phyloP scores from a whole-genome alignment of 2,113 vertebrate species.

The Trichomycterus rosablanca region DNA sequence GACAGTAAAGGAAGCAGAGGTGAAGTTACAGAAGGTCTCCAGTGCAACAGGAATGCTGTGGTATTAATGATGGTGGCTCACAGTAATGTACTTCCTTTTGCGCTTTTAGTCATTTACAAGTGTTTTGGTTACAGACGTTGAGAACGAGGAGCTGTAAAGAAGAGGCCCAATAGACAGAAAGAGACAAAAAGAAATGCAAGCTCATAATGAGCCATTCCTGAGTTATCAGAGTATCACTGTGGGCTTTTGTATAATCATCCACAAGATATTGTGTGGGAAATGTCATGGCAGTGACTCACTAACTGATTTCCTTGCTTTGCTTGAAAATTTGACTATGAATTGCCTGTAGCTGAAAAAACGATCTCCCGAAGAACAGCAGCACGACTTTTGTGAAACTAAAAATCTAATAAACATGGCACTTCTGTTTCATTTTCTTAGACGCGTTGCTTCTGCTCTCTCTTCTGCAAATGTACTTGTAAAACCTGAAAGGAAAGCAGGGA shows the following conservation, averaged over 20 bases:
- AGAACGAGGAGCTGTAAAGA: neutral
- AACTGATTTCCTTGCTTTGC: conserved; percentile 8
- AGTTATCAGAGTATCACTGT: neutral
- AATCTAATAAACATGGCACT: no score
- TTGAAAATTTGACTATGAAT: neutral
- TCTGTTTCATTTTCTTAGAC: neutral
- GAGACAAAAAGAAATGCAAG: neutral
- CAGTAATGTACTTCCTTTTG: neutral
- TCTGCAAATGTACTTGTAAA: conserved; percentile 5
- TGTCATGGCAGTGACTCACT: conserved; percentile 9
- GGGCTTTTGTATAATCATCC: neutral
- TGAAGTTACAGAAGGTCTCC: neutral
- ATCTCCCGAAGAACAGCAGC: no score
- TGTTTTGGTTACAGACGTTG: no score
- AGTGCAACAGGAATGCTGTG: neutral
- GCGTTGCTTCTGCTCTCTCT: neutral
- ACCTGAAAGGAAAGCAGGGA: neutral
- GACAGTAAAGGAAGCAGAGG: neutral
- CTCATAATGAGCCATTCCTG: neutral
- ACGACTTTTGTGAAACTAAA: no score
- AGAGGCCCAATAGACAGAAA: neutral
- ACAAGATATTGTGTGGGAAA: neutral
- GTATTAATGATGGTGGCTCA: neutral
- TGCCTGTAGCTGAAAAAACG: no score
- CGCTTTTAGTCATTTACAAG: neutral